phyloP scores from a whole-genome alignment of 2,797 vertebrate species.

The Euthynnus affinis region DNA sequence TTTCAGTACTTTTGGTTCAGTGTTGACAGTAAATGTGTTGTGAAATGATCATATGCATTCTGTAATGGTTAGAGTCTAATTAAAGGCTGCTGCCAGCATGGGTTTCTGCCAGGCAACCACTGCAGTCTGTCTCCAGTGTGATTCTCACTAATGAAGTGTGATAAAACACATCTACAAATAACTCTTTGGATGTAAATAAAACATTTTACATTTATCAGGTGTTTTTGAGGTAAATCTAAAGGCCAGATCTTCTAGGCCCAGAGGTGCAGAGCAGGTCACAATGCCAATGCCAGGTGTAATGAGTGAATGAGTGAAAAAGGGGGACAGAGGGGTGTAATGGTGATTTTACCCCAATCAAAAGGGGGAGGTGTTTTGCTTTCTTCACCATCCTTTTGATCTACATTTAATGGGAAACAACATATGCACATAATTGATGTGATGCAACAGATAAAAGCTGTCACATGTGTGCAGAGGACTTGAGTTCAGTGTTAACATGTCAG shows the following conservation, averaged over 20 bases:
- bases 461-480: too few species aligned
- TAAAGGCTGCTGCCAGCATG: not conserved
- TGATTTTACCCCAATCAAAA: not conserved
- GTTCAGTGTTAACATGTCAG: too few species aligned
- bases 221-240: not conserved
- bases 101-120: not conserved
- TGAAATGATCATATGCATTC: not conserved
- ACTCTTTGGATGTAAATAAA: constrained; percentile 16
- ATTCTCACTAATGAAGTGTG: constrained; percentile 21
- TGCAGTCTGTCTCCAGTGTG: not conserved
- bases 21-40: not conserved
- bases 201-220: not conserved
- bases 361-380: not conserved
- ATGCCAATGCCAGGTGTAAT: not conserved
- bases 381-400: too few species aligned
- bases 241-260: not conserved
- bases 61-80: not conserved
- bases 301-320: not conserved
- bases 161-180: constrained; percentile 7
- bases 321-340: too few species aligned
- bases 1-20: not conserved
- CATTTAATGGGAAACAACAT: too few species aligned
- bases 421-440: not conserved
- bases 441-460: too few species aligned
- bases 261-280: not conserved